A percentile compares a stretch with the other conserved stretches of the same genome.
Evolutionary conservation across 1,140 invertebrate genomes (phyloP).

Genomic region (Mercenaria mercenaria): DNA sequence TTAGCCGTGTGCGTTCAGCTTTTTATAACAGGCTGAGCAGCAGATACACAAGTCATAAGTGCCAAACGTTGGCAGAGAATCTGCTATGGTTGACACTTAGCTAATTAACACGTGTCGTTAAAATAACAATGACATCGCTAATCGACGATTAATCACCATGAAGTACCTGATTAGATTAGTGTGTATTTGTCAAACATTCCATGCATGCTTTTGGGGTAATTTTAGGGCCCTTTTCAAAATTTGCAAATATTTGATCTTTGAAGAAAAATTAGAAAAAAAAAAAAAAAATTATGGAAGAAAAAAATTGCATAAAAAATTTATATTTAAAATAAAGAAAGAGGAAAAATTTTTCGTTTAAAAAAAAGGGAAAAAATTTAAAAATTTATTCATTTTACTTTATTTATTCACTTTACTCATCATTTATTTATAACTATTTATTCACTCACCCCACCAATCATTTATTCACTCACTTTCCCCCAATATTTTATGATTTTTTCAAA

Average conservation of each 20-base stretch:
- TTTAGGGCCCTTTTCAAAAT: neutral
- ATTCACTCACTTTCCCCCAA: neutral
- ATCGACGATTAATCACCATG: constrained; percentile 37
- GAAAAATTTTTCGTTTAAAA: too few species aligned
- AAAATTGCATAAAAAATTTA: too few species aligned
- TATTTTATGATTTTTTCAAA: neutral
- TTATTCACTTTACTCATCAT: neutral
- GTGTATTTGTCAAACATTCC: neutral
- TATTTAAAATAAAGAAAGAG: too few species aligned
- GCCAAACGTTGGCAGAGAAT: constrained; percentile 32
- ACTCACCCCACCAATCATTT: neutral
- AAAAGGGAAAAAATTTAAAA: too few species aligned
- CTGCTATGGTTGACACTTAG: constrained; percentile 33
- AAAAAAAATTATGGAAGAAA: too few species aligned
- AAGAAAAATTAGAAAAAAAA: neutral
- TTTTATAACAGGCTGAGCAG: constrained; percentile 1
- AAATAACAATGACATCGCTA: constrained; percentile 35
- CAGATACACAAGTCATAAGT: constrained; percentile 16
- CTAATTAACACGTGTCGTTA: constrained; percentile 30
- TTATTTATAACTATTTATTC: neutral
- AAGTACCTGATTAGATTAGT: neutral
- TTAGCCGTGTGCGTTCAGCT: neutral
- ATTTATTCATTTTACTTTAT: too few species aligned
- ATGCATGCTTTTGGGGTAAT: neutral
- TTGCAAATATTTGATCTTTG: neutral